Percentiles rank a stretch among this genome's conserved stretches.
Conservation (phyloP, 2,888 invertebrate species). For the Erebia ligea region DNA sequence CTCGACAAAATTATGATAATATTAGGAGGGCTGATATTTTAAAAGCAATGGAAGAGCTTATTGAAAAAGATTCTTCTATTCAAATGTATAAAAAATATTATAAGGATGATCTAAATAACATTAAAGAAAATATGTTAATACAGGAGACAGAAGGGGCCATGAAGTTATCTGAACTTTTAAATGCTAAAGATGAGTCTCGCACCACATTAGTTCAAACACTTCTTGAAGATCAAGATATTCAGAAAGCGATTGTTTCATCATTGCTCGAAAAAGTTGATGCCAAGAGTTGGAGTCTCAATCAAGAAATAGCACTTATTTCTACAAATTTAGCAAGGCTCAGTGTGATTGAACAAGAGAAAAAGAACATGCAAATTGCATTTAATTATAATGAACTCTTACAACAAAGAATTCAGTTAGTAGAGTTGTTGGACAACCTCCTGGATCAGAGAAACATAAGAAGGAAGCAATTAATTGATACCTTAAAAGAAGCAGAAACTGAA, state of each 20-base stretch:
- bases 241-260: conserved; percentile 88
- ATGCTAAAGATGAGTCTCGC: conserved; percentile 85
- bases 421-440: conserved; percentile 86
- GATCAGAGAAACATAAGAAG: conserved; percentile 87
- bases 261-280: conserved; percentile 89
- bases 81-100: conserved; percentile 85
- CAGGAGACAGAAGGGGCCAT: conserved; percentile 84
- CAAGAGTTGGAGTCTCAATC: conserved; percentile 89
- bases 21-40: conserved; percentile 87
- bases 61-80: conserved; percentile 86
- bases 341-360: conserved; percentile 88
- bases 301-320: conserved; percentile 89
- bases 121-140: conserved; percentile 84
- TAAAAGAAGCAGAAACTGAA: conserved; percentile 88
- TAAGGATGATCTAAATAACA: conserved; percentile 85
- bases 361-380: conserved; percentile 85
- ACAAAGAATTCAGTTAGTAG: conserved; percentile 86
- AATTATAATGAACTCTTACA: conserved; percentile 88
- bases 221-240: conserved; percentile 87
- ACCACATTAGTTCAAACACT: conserved; percentile 84
- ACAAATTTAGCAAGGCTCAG: conserved; percentile 88
- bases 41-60: conserved; percentile 87
- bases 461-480: conserved; percentile 85
- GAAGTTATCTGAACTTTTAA: conserved; percentile 83
- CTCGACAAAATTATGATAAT: conserved; percentile 81